These are phyloP conservation scores for Lepidostoma basale DNA, from an alignment of 1,140 invertebrate genomes.

Conservation along the genomic window DNA sequence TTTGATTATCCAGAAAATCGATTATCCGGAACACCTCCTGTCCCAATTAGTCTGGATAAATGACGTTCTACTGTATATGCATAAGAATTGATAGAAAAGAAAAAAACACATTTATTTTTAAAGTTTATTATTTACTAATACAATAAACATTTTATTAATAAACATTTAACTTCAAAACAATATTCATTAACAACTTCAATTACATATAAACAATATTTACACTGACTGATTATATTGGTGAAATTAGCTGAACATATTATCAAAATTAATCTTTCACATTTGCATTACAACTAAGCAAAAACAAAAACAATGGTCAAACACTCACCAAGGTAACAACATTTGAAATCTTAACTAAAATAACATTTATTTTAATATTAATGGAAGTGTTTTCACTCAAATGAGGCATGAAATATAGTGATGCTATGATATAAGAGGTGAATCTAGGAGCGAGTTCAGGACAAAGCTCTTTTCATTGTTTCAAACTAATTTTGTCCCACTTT, in stretches of 20 bases:
- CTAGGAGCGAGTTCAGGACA: no score
- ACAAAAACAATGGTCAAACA: background rate
- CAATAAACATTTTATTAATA: constrained; percentile 1
- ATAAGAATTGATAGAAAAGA: no score
- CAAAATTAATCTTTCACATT: background rate
- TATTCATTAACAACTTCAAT: constrained; percentile 1
- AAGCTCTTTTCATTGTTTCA: no score
- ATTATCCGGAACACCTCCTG: no score
- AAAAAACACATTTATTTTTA: background rate
- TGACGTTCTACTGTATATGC: no score
- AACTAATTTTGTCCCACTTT: no score
- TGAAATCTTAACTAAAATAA: background rate
- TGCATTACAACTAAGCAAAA: background rate
- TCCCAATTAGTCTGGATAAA: no score
- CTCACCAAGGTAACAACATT: background rate
- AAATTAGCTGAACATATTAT: background rate
- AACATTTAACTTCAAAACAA: constrained; percentile 7
- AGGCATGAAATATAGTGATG: no score
- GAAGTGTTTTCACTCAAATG: no score
- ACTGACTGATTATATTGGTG: background rate
- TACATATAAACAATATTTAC: constrained; percentile 11
- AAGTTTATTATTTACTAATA: constrained; percentile 13
- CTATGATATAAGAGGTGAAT: no score
- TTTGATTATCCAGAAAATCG: no score
- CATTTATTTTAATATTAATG: no score